phyloP scores from a whole-genome alignment of 2,888 invertebrate species.

The Drosophila kuntzei region DNA sequence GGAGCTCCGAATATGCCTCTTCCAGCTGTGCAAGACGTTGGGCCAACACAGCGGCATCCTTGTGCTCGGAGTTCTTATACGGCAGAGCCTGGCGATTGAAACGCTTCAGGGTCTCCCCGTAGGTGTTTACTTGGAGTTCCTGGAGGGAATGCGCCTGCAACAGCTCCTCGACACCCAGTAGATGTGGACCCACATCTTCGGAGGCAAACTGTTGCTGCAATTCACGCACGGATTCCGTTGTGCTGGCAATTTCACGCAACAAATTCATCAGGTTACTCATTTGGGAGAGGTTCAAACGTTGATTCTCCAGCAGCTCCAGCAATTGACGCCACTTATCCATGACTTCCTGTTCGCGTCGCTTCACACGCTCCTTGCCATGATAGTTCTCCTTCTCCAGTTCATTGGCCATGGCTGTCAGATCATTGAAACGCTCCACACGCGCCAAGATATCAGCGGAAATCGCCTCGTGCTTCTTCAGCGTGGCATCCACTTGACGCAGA shows the following conservation, averaged over 20 bases:
- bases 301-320: conserved; percentile 93
- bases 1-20: conserved; percentile 90
- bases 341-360: conserved; percentile 88
- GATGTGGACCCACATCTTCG: conserved; percentile 96
- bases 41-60: conserved; percentile 88
- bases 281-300: conserved; percentile 90
- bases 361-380: conserved; percentile 93
- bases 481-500: conserved; percentile 97
- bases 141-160: conserved; percentile 97
- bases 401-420: conserved; percentile 96
- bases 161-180: conserved; percentile 97
- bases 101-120: conserved; percentile 93
- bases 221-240: conserved; percentile 92
- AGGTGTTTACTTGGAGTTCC: conserved; percentile 95
- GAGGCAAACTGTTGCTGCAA: conserved; percentile 91
- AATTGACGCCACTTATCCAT: conserved; percentile 94
- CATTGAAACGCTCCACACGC: conserved; percentile 96
- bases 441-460: conserved; percentile 98
- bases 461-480: conserved; percentile 99
- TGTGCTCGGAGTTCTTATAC: conserved; percentile 87
- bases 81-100: conserved; percentile 90
- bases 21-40: conserved; percentile 92
- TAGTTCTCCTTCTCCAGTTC: conserved; percentile 96
- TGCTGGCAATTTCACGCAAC: conserved; percentile 96
- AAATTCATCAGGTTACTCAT: conserved; percentile 95